phyloP scores from a whole-genome alignment of 2,888 invertebrate species.

The Apocheima hispidaria region DNA sequence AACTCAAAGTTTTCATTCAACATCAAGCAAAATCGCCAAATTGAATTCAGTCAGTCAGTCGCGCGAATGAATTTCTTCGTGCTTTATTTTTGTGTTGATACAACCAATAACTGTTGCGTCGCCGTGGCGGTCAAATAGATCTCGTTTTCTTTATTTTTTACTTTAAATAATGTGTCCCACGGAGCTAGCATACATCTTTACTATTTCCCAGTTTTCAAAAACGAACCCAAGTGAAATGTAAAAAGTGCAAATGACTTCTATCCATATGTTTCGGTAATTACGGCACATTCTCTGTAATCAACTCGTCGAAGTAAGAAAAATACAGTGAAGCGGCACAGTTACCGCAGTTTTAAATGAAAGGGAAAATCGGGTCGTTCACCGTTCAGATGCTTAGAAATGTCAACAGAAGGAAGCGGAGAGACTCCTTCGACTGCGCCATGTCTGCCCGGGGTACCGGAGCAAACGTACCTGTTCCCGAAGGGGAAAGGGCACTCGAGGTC shows the following conservation, averaged over 20 bases:
- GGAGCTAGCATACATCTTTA: slow-evolving; percentile 49
- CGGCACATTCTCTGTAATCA: slow-evolving; percentile 59
- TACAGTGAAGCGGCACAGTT: slow-evolving; percentile 56
- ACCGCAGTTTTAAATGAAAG: slow-evolving; percentile 79
- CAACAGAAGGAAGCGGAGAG: slow-evolving; percentile 88
- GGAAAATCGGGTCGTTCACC: slow-evolving; percentile 66
- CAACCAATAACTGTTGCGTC: slow-evolving; percentile 61
- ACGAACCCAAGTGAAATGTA: slow-evolving; percentile 70
- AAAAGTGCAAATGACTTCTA: slow-evolving; percentile 78
- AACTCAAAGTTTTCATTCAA: slow-evolving; percentile 10
- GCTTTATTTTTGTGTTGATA: slow-evolving; percentile 30
- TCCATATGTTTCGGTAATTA: slow-evolving; percentile 79
- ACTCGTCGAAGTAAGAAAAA: slow-evolving; percentile 50
- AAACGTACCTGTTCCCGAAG: slow-evolving; percentile 83
- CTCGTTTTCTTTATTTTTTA: slow-evolving; percentile 47
- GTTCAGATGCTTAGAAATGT: slow-evolving; percentile 89
- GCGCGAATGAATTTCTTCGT: slow-evolving; percentile 49
- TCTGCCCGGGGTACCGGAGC: slow-evolving; percentile 83
- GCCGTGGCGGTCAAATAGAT: slow-evolving; percentile 61
- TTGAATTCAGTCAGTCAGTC: slow-evolving; percentile 23
- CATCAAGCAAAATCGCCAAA: slow-evolving; percentile 15
- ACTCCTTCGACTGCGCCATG: slow-evolving; percentile 80
- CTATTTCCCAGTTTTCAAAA: slow-evolving; percentile 55
- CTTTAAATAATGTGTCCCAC: slow-evolving; percentile 40
- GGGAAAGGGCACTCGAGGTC: slow-evolving; percentile 91